Base-by-base conservation (phyloP, 1,140 invertebrate species). In the Brachionus asplanchnoidis region DNA sequence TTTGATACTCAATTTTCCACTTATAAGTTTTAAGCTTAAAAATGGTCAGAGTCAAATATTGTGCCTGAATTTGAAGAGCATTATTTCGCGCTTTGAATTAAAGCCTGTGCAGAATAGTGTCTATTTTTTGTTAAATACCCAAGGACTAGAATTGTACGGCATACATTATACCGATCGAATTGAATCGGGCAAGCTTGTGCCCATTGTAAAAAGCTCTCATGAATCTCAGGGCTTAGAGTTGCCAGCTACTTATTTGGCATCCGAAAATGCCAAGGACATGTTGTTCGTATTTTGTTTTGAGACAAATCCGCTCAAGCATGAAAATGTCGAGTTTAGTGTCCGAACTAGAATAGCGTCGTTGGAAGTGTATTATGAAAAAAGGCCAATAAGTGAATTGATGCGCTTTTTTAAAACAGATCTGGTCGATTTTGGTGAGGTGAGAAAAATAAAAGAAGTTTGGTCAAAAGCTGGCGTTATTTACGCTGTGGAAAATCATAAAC, bases 401-500 rank as follows among this genome's bases (percentile, higher is more conserved):
- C 50, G 79, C 4, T 82, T 82, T 68, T 82, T 82, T 17, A 60
- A 46, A 36, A 82, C 53, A 17, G 79, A 82, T 36, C n/a, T 82
- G 17, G 60, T 82, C 50, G 79, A 82, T 82, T 68, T 82, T 65
- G 53, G 20, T 4, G 79, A 82, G 40, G 79, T 82, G 8, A 65
- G 42, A 65, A 82, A 68, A 40, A 82, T 82, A 17, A 82, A 60
- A 82, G 23, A 82, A 60, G 79, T 82, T 12, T 82, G 79, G 79
- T 82, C 79, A 3, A 82, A 68, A 50, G 82, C 82, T 14, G 82
- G 82, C 32, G 44, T 84, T 28, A 68, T 84, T 36, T 84, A 84
- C 36, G 60, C 82, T 1, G 66, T 84, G 2, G 82, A 84, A 84
- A 84, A 68, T 75, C 82, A 84, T 20, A 84, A 84, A 75, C 82